phyloP scores from a whole-genome alignment of 2,888 invertebrate genomes.

The Erebia palarica region DNA sequence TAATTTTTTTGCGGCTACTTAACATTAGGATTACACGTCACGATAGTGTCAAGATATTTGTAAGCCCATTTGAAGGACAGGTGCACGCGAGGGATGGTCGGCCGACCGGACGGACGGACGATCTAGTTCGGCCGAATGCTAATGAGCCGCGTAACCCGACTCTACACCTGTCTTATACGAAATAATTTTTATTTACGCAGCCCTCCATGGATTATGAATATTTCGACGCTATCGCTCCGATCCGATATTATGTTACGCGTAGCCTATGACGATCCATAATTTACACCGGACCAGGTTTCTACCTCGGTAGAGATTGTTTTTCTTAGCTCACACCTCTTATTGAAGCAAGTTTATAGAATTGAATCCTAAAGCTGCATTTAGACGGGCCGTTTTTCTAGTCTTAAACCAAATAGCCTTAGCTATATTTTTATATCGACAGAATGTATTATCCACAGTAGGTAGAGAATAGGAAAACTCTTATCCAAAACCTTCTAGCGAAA shows the following conservation, averaged over 20 bases:
- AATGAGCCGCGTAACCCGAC: conserved; percentile 74
- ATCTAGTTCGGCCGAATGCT: conserved; percentile 73
- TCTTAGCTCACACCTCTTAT: conserved; percentile 13
- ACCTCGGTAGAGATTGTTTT: conserved; percentile 28
- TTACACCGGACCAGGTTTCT: conserved; percentile 51
- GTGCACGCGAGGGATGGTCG: conserved; percentile 61
- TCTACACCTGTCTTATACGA: conserved; percentile 76
- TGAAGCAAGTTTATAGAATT: conserved; percentile 20
- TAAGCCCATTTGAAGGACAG: conserved; percentile 62
- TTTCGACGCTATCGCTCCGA: conserved; percentile 63
- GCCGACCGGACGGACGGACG: conserved; percentile 51
- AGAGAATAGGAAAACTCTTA: too few species aligned
- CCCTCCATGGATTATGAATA: conserved; percentile 75
- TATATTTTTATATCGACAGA: too few species aligned
- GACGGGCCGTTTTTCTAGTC: not conserved
- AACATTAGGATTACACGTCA: conserved; percentile 59
- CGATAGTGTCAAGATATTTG: conserved; percentile 68
- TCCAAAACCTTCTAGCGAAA: too few species aligned
- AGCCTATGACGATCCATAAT: conserved; percentile 66
- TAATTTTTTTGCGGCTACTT: conserved; percentile 53
- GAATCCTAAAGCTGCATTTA: not conserved
- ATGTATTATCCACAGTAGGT: too few species aligned
- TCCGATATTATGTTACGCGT: conserved; percentile 71
- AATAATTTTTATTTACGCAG: conserved; percentile 77
- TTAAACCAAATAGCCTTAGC: not conserved